These are phyloP conservation scores for Miniopterus natalensis DNA, from an alignment of 2,113 vertebrate species.

Conservation along the genomic window DNA sequence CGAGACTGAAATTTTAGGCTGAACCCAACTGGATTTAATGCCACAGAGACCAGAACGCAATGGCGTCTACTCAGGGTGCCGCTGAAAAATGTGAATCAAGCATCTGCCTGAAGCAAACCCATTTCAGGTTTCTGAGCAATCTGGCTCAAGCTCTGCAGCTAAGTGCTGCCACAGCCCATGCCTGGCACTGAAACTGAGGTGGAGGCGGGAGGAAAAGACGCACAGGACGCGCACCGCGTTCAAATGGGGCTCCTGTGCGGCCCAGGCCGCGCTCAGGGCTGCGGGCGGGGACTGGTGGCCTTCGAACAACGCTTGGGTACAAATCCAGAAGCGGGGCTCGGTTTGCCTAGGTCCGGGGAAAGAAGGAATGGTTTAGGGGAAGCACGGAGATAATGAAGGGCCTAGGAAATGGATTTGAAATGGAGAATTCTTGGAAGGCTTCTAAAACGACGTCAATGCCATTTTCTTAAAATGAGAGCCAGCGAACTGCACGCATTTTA, in stretches of 20 bases:
- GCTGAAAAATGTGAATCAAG: neutral
- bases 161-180: neutral
- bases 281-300: too few relatives aligned
- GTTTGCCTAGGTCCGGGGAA: neutral
- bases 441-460: neutral
- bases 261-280: too few relatives aligned
- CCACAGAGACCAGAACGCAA: neutral
- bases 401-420: neutral
- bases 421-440: neutral
- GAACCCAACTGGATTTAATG: neutral
- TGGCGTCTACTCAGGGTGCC: neutral
- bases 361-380: neutral
- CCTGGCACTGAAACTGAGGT: neutral
- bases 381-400: neutral
- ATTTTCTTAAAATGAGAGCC: neutral
- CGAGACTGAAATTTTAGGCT: neutral
- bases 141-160: neutral
- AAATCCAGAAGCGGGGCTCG: too few relatives aligned
- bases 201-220: neutral
- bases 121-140: neutral
- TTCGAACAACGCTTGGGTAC: too few relatives aligned
- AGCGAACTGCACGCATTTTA: neutral
- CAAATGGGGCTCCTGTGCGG: too few relatives aligned
- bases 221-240: neutral
- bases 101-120: neutral